Evolutionary conservation across 2,797 vertebrate species (phyloP).

Genomic region (Sphaeramia orbicularis): DNA sequence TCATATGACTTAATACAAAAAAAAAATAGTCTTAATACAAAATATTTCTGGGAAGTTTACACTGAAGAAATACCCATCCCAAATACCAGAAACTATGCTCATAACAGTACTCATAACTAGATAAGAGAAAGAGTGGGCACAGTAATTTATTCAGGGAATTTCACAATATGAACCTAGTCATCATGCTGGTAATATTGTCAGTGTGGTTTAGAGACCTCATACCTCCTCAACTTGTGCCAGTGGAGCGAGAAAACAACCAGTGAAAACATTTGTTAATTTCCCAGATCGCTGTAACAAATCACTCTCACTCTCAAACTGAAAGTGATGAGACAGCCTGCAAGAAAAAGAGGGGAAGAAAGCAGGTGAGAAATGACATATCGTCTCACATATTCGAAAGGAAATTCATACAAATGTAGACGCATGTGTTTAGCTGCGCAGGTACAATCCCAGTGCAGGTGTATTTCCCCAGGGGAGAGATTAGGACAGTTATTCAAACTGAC

Average conservation of each 20-base stretch:
- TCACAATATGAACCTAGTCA: conserved; percentile 61
- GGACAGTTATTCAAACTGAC: neutral
- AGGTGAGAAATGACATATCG: conserved; percentile 51
- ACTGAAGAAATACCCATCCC: conserved; percentile 65
- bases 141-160: conserved; percentile 81
- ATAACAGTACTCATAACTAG: conserved; percentile 63
- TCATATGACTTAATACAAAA: neutral
- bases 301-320: conserved; percentile 49
- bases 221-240: conserved; percentile 38
- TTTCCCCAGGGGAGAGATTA: conserved; percentile 40
- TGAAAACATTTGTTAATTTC: conserved; percentile 65
- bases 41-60: conserved; percentile 70
- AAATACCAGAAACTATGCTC: conserved; percentile 68
- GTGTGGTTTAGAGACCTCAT: conserved; percentile 41
- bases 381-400: conserved; percentile 43
- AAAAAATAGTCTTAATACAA: conserved; percentile 2
- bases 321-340: conserved; percentile 34
- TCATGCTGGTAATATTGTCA: conserved; percentile 53
- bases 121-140: conserved; percentile 73
- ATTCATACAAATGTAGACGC: conserved; percentile 36
- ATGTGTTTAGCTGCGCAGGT: conserved; percentile 51
- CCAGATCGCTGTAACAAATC: conserved; percentile 54
- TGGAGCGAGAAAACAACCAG: conserved; percentile 15
- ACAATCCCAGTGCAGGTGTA: conserved; percentile 64
- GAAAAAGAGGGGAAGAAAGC: conserved; percentile 11